Evolutionary conservation across 2,888 invertebrate species (phyloP).

Genomic region (Drosophila sordidula): DNA sequence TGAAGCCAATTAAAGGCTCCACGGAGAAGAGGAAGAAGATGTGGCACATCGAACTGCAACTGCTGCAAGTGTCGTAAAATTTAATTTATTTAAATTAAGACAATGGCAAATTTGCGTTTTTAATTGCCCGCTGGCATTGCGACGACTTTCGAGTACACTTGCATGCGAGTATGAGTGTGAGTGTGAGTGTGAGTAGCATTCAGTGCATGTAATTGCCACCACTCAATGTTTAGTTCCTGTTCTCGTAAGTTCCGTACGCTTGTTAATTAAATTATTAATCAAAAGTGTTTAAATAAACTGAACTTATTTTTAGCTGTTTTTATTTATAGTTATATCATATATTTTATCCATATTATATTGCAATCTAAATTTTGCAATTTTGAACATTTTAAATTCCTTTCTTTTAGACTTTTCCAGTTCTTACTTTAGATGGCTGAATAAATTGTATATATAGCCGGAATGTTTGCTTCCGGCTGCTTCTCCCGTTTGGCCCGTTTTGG

Average conservation of each 20-base stretch:
- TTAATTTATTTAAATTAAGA: slow-evolving; percentile 82
- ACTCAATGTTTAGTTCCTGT: slow-evolving; percentile 28
- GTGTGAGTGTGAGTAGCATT: not conserved
- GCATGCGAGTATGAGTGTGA: slow-evolving; percentile 17
- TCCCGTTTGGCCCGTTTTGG: slow-evolving; percentile 9
- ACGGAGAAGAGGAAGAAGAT: not conserved
- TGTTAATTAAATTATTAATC: not conserved
- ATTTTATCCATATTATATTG: no score
- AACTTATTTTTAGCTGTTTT: no score
- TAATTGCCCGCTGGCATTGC: slow-evolving; percentile 64
- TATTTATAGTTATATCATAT: no score
- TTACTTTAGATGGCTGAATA: not conserved
- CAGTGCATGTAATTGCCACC: slow-evolving; percentile 11
- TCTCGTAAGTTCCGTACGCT: slow-evolving; percentile 12
- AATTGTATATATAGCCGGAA: not conserved
- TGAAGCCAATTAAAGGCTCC: slow-evolving; percentile 81
- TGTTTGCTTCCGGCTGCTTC: slow-evolving; percentile 12
- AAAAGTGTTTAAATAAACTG: no score
- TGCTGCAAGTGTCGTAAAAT: slow-evolving; percentile 80
- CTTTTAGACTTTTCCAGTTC: not conserved
- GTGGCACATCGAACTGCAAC: slow-evolving; percentile 56
- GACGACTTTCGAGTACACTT: slow-evolving; percentile 7
- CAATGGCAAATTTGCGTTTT: slow-evolving; percentile 76
- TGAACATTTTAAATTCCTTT: no score
- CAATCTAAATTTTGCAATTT: no score